Base-by-base conservation (phyloP, 2,113 vertebrate genomes). In the Reinhardtius hippoglossoides region DNA sequence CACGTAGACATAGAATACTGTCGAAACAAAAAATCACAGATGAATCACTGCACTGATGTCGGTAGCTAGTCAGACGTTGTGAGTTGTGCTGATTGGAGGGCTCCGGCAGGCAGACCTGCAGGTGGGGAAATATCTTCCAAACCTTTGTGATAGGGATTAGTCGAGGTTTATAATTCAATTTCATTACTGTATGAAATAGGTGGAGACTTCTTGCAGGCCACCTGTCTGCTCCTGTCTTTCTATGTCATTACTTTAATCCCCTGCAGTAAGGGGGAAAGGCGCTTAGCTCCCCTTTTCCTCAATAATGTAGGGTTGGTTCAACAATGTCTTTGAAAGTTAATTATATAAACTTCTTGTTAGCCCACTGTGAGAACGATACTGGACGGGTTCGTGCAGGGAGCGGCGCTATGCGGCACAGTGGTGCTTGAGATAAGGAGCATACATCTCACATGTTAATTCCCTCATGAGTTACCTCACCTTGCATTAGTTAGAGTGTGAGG, bases 191-290 rank as follows among this genome's bases (percentile, higher is more conserved):
- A 78, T 89, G 84, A 91, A 89, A 88, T 69, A 84, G 73, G 75
- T 77, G 71, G 75, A 80, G 82, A 79, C 74, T 78, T 88, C 77
- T 78, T 70, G 26, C 71, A 66, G 88, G 40, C 87, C 81, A 90
- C 88, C 83, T 76, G 68, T 87, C 87, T 89, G 50, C 80, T 78
- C 59, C 71, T 80, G 72, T 86, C 83, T 88, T 87, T 87, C 78
- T 83, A 66, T 89, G 81, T 82, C 81, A 88, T 91, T 89, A 90
- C 88, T 79, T 85, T 91, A 92, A 92, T 91, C 84, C 81, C 56
- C 60, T 52, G 21, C 61, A 87, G 76, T 91, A 87, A 80, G 67
- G 23, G 71, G 35, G 46, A 71, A 89, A 84, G 65, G 71, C 26
- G 70, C 78, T 80, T 72, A 81, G 61, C 77, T 75, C 20, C 54